Percentiles rank a stretch among this genome's conserved stretches.
Conservation (phyloP, 2,888 invertebrate genomes). For the Metacarcinus magister region DNA sequence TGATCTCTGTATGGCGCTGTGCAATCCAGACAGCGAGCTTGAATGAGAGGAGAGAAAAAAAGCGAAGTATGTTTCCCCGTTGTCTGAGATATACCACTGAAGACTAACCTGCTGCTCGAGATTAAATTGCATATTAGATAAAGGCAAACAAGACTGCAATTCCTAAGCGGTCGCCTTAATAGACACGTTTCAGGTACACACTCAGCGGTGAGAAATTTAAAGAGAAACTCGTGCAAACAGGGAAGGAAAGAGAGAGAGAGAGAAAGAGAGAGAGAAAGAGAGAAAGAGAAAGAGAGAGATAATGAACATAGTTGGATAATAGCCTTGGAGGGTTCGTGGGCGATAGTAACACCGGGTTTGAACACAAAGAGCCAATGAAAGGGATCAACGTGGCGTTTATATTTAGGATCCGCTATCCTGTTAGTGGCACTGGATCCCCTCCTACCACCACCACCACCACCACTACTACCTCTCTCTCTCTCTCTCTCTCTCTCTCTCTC, state of each 20-base stretch:
- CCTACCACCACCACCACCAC: neutral
- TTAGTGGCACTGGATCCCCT: conserved; percentile 11
- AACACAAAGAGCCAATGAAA: conserved; percentile 48
- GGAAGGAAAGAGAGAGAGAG: neutral
- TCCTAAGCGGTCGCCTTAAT: conserved; percentile 26
- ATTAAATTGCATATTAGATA: conserved; percentile 26
- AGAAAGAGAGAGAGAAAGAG: neutral
- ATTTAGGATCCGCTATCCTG: conserved; percentile 44
- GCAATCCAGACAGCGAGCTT: neutral
- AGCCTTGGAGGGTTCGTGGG: neutral
- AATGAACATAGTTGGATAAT: conserved; percentile 45
- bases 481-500: neutral
- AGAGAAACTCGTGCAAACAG: neutral
- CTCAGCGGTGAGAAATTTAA: neutral
- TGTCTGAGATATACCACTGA: neutral
- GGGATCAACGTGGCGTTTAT: conserved; percentile 43
- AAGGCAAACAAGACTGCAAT: conserved; percentile 3
- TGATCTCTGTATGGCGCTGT: neutral
- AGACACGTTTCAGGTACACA: conserved; percentile 4
- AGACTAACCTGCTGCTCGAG: neutral
- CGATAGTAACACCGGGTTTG: conserved; percentile 26
- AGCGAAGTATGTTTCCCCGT: neutral
- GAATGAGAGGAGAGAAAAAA: neutral
- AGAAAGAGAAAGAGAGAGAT: conserved; percentile 36
- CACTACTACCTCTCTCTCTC: neutral